These are phyloP conservation scores for Tenthredo notha DNA, from an alignment of 2,888 invertebrate species.

Conservation along the genomic window DNA sequence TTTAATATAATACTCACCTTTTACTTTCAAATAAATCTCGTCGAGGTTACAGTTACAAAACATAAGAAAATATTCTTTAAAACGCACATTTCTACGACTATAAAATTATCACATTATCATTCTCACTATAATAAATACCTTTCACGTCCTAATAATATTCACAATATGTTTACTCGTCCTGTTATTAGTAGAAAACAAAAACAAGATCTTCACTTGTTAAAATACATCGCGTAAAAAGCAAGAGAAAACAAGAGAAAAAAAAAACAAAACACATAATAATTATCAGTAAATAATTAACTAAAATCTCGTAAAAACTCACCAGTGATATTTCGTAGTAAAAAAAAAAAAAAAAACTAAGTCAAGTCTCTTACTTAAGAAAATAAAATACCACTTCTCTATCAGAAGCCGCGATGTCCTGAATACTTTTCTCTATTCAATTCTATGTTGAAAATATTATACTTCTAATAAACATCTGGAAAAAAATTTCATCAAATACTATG, in stretches of 20 bases:
- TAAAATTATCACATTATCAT: background rate
- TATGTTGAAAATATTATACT: background rate
- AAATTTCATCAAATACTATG: constrained; percentile 83
- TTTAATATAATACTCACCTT: background rate
- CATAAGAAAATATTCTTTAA: background rate
- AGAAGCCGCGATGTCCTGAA: background rate
- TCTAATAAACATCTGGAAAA: background rate
- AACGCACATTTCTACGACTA: background rate
- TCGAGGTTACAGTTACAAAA: constrained; percentile 9
- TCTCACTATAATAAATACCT: background rate
- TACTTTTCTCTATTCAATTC: background rate
- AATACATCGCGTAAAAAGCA: background rate
- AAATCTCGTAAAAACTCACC: background rate
- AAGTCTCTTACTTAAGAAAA: background rate
- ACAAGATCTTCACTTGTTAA: background rate
- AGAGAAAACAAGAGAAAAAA: background rate
- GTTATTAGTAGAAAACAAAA: constrained; percentile 11
- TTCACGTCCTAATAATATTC: background rate
- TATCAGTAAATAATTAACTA: background rate
- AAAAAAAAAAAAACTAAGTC: background rate
- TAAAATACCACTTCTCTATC: background rate
- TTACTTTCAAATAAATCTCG: constrained; percentile 2
- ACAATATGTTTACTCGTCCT: background rate
- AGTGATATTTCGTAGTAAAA: background rate
- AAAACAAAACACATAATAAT: background rate